phyloP scores from a whole-genome alignment of 92 coral and sea anemone genomes.

The Phenganax subtilis region DNA sequence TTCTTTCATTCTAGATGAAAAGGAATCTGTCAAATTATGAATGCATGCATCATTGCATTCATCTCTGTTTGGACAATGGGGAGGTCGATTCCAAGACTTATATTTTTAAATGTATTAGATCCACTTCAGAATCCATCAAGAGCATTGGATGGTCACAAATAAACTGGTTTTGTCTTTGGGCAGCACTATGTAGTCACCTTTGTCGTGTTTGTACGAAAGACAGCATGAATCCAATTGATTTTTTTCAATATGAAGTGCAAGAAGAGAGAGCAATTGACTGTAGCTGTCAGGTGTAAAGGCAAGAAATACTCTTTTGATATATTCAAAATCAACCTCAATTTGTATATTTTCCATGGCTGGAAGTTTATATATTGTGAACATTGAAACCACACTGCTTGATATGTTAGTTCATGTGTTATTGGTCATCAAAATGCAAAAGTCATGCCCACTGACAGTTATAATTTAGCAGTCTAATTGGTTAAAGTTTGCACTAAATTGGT shows the following conservation, averaged over 20 bases:
- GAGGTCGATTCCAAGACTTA: neutral
- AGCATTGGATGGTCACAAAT: conserved; percentile 17
- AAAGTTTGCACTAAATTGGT: neutral
- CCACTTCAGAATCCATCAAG: conserved; percentile 8
- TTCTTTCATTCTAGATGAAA: no score
- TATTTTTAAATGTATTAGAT: neutral
- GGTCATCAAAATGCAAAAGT: neutral
- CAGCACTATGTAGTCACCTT: conserved; percentile 20
- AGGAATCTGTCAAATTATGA: no score
- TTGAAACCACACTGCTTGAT: no score
- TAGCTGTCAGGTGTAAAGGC: neutral
- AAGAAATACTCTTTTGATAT: neutral
- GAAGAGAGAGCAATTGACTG: neutral
- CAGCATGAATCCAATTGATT: neutral
- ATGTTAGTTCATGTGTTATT: neutral
- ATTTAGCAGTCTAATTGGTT: no score
- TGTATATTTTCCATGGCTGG: no score
- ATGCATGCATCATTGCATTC: no score
- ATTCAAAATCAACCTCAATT: no score
- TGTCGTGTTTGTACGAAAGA: conserved; percentile 14
- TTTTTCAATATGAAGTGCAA: neutral
- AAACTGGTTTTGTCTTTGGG: conserved; percentile 8
- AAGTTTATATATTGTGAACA: no score
- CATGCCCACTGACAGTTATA: neutral
- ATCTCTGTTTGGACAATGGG: no score